Conservation (phyloP, 2,888 invertebrate genomes). For the Lasioglossum lativentre region DNA sequence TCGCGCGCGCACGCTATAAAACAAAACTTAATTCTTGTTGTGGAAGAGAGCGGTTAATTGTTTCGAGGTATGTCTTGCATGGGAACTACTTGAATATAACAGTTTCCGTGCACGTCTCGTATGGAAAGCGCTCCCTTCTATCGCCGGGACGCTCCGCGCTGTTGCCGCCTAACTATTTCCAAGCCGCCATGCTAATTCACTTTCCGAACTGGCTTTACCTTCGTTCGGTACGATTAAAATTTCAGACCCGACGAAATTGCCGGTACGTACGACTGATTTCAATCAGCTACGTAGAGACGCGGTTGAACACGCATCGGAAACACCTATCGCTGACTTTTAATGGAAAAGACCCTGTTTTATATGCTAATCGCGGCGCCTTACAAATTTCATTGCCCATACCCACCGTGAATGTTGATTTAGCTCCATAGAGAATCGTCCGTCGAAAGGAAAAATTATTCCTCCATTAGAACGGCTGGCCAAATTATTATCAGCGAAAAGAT, state of each 20-base stretch:
- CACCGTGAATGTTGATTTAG: background rate
- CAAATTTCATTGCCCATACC: background rate
- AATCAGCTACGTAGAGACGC: background rate
- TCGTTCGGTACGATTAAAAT: slow-evolving; percentile 54
- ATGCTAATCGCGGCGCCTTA: background rate
- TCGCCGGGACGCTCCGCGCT: background rate
- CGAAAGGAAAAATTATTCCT: too few relatives aligned
- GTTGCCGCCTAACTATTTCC: slow-evolving; percentile 26
- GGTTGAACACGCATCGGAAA: background rate
- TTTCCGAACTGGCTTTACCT: slow-evolving; percentile 35
- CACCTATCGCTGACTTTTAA: slow-evolving; percentile 1
- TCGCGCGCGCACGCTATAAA: background rate
- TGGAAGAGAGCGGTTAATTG: slow-evolving; percentile 57
- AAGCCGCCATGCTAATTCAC: slow-evolving; percentile 52
- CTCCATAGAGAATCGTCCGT: background rate
- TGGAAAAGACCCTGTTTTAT: background rate
- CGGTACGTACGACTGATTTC: slow-evolving; percentile 19
- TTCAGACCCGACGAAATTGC: slow-evolving; percentile 31
- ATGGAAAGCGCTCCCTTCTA: slow-evolving; percentile 16
- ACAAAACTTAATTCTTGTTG: slow-evolving; percentile 48
- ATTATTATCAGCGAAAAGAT: background rate
- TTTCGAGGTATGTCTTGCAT: slow-evolving; percentile 52
- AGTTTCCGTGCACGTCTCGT: slow-evolving; percentile 59
- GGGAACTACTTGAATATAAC: slow-evolving; percentile 58
- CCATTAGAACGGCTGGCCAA: background rate